Evolutionary conservation across 2,113 vertebrate genomes (phyloP), one percentile per base, ranked within the genome.

Genomic region (Cephalopterus ornatus): DNA sequence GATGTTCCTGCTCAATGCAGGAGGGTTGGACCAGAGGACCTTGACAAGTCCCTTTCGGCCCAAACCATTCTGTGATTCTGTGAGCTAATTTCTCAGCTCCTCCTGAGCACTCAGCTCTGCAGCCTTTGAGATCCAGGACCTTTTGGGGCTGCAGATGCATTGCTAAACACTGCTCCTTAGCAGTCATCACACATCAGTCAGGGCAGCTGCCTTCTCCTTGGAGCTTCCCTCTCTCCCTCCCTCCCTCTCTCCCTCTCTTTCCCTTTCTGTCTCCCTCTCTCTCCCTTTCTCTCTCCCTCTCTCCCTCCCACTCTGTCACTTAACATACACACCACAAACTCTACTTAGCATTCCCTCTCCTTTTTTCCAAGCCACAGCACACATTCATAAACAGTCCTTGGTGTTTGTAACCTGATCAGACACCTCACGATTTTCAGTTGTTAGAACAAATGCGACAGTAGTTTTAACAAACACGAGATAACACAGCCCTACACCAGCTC

Each of bases 361-460:
- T 32, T 53, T 55, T 62, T 94, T 27, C 42, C 11, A 16, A 76
- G 71, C 14, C 44, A 68, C 67, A 73, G 53, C 8, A 21, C 50
- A 30, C 5, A 4, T 59, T 59, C 11, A 5, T 75, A 91, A 94
- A 53, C 37, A 68, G 63, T 78, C 47, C 33, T 74, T 70, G 49
- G 21, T 91, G 67, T 35, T 72, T 89, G 42, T 72, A 92, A 95
- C 67, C 49, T 82, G 66, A 87, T 82, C 74, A 94, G 91, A 61
- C 9, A 23, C 33, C 68, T 21, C 10, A 44, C 73, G 85, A 61
- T 87, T 75, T 92, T 47, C 52, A 72, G 28, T 41, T 75, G 41
- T 87, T 77, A 62, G 74, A 93, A 78, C 35, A 78, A 49, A 85
- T 81, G 7, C 0, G 0, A 82, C 30, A 68, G 41, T 16, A 33